Base-by-base conservation (phyloP, 2,888 invertebrate genomes). In the Chironomus tentans region DNA sequence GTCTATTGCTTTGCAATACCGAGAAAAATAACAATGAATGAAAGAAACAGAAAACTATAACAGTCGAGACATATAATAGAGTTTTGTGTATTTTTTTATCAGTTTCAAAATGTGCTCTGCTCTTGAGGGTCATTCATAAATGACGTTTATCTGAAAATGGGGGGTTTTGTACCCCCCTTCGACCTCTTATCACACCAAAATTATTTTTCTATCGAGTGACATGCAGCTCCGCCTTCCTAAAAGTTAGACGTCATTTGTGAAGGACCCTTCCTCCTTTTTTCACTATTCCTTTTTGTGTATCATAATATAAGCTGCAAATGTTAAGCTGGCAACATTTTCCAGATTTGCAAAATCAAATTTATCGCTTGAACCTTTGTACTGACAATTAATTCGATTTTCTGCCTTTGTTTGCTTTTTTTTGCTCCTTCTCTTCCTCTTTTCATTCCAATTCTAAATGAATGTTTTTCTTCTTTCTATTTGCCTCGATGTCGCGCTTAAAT, bases 341-440 rank as follows among this genome's bases (percentile, higher is more conserved):
- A 65, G 65, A 65, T 65, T 65, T 65, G 65, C 65, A 65, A 65
- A 65, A 65, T 65, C 65, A 65, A 65, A 65, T 65, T 65, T 65
- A 65, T 65, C 65, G 65, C 65, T 65, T 65, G 22, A 65, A 65
- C 65, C 65, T 65, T 65, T 65, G 65, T 65, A 65, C 65, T 65
- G 65, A 65, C 65, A 65, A 65, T 65, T 65, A 65, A 65, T 65
- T 65, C 65, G 22, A 65, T 65, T 65, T 65, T 65, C 65, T 65
- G 65, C 65, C 65, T 65, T 65, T 65, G 65, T 65, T 65, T 65
- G 65, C 22, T 65, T 21, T 65, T 65, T 21, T 65, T 24, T 24
- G 65, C 24, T 21, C 3, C 13, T 24, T 65, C 62, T 62, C 62
- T 1, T 62, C 12, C 12, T 65, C 13, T 21, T 62, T 62, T 62